Evolutionary conservation across 2,888 invertebrate genomes (phyloP).

Genomic region (Sminthurinus aureus): DNA sequence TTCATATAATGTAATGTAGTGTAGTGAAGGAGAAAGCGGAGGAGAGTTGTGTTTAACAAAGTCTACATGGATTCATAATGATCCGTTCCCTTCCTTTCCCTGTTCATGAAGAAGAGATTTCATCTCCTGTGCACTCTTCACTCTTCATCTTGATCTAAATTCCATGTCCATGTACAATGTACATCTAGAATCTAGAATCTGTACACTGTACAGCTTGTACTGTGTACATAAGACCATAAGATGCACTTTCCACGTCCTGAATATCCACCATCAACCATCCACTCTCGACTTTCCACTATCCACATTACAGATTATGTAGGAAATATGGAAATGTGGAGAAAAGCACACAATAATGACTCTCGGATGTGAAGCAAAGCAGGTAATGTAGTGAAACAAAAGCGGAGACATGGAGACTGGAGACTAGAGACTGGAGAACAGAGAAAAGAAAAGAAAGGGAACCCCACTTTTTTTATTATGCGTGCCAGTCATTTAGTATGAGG

Average conservation of each 20-base stretch:
- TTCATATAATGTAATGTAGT: neutral
- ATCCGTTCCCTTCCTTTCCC: neutral
- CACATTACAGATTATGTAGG: no score
- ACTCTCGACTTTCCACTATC: no score
- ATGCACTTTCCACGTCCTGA: no score
- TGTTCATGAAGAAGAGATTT: neutral
- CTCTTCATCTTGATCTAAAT: neutral
- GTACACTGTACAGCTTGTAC: neutral
- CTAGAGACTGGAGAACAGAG: neutral
- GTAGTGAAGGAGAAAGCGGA: no score
- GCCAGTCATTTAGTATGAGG: slow-evolving; percentile 35
- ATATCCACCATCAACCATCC: no score
- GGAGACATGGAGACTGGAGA: no score
- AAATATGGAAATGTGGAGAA: neutral
- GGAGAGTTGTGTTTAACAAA: no score
- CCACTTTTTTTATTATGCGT: slow-evolving; percentile 7
- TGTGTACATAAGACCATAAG: neutral
- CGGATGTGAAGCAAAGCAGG: slow-evolving; percentile 19
- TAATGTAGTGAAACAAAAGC: slow-evolving; percentile 21
- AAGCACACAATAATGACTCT: slow-evolving; percentile 3
- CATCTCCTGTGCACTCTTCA: neutral
- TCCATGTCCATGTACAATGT: neutral
- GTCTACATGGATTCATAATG: slow-evolving; percentile 10
- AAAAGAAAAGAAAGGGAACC: slow-evolving; percentile 7
- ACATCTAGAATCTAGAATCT: neutral